Base-by-base conservation (phyloP, 2,888 invertebrate species). In the Apotomis betuletana region DNA sequence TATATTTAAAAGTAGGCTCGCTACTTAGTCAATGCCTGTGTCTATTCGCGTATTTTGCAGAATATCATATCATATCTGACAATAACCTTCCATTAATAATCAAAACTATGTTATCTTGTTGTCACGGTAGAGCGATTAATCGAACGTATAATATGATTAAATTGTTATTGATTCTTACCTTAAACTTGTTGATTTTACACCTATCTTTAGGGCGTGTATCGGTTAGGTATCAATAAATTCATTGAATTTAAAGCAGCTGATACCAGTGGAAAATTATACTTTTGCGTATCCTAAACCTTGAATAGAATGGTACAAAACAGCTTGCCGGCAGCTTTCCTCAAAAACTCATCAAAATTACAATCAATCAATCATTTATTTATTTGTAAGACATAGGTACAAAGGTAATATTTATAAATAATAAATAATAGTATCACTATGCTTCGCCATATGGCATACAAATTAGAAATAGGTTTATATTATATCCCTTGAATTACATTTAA, bases 101-200 rank as follows among this genome's bases (percentile, higher is more conserved):
- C 49, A 49, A 10, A 49, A 46, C 41, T n/a, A 41, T 9, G 41
- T 36, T 55, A 65, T 70, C 70, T 78, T 74, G 57, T 75, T 68
- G 76, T 74, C 75, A 80, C 81, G 79, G 75, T 76, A 78, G 77
- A 77, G 78, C 78, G 77, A 78, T 70, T 76, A 65, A 67, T 74
- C 73, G 74, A 71, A 75, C 74, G 12, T 9, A 64, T 6, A 15
- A 62, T 69, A 68, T 69, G 76, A 71, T 76, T 76, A 75, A 70
- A 73, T 77, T 75, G 77, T 78, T 79, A 75, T 76, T 76, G 62
- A 75, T 79, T 76, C 68, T 75, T 73, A 77, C 79, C 81, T 80
- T 80, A 81, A 80, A 81, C 78, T 79, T 80, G 78, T 80, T 83
- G 79, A 84, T 27, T 27, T 27, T 27, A 27, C 27, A 27, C 27